A percentile compares a stretch with the other conserved stretches of the same genome.
phyloP scores from a whole-genome alignment of 53 echinoderm and acorn worm genomes.

The Luidia sarsii region DNA sequence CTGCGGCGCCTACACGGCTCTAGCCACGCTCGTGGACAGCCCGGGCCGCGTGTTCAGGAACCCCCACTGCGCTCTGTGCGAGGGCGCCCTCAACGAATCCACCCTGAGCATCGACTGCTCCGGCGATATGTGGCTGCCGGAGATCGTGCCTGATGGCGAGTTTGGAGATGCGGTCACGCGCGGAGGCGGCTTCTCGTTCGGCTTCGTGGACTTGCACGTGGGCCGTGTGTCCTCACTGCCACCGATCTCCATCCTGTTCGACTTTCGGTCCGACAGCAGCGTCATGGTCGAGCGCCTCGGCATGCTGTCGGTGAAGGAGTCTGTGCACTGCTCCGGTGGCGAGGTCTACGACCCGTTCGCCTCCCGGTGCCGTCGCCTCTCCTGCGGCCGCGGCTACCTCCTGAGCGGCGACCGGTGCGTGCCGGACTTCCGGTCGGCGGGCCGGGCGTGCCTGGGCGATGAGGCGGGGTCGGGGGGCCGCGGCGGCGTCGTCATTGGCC shows the following conservation, averaged over 20 bases:
- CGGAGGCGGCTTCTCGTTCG: too few species aligned
- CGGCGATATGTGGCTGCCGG: background rate
- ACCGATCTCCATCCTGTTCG: conserved; percentile 47
- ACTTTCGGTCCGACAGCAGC: conserved; percentile 12
- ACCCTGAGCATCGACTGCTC: background rate
- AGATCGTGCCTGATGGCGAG: background rate
- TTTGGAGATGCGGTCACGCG: too few species aligned
- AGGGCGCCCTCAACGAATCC: too few species aligned
- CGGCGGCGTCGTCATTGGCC: background rate
- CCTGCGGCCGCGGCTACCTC: conserved; percentile 44
- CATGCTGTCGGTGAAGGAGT: background rate
- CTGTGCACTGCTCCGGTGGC: conserved; percentile 17
- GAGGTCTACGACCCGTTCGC: conserved; percentile 61
- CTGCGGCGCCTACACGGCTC: conserved; percentile 35
- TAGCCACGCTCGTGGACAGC: background rate
- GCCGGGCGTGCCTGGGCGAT: conserved; percentile 21
- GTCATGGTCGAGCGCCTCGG: conserved; percentile 9
- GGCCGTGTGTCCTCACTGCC: too few species aligned
- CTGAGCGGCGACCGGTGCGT: conserved; percentile 16
- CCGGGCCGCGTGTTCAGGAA: conserved; percentile 3
- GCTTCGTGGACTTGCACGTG: too few species aligned
- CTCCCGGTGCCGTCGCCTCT: conserved; percentile 23
- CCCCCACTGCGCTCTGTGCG: conserved; percentile 56
- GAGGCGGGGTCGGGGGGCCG: background rate
- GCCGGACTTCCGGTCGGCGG: background rate